phyloP scores from a whole-genome alignment of 1,140 invertebrate genomes.

The Drosophila trapezifrons region DNA sequence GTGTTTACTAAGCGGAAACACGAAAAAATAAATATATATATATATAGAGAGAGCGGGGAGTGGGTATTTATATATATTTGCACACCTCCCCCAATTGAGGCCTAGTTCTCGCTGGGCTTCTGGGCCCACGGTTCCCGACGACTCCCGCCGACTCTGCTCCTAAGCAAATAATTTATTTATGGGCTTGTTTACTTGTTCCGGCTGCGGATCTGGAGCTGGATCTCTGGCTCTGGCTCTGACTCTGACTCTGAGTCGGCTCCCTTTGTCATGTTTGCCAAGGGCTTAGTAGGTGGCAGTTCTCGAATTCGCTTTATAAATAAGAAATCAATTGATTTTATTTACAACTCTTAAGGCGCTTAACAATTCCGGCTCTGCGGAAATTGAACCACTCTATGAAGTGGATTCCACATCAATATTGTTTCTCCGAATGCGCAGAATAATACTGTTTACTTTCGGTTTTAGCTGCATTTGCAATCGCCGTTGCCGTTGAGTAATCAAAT shows the following conservation, averaged over 20 bases:
- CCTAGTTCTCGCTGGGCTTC: constrained; percentile 41
- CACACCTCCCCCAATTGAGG: constrained; percentile 48
- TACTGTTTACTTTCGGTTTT: constrained; percentile 51
- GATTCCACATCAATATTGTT: constrained; percentile 57
- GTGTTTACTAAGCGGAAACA: constrained; percentile 78
- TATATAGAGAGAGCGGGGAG: constrained; percentile 18
- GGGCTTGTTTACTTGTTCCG: constrained; percentile 75
- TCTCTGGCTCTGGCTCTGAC: constrained; percentile 7
- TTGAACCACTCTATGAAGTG: constrained; percentile 42
- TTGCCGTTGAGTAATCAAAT: constrained; percentile 38
- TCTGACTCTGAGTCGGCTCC: constrained; percentile 18
- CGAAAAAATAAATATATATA: constrained; percentile 44
- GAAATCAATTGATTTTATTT: constrained; percentile 81
- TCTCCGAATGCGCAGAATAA: constrained; percentile 27
- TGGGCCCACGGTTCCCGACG: neutral
- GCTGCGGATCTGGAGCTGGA: constrained; percentile 22
- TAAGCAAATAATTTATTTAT: constrained; percentile 81
- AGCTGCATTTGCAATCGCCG: constrained; percentile 25
- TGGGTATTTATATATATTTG: constrained; percentile 50
- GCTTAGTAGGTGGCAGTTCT: constrained; percentile 72
- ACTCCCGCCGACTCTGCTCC: constrained; percentile 25
- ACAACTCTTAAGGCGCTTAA: constrained; percentile 77
- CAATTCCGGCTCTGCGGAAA: constrained; percentile 52
- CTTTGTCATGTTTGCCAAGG: constrained; percentile 60
- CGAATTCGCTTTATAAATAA: constrained; percentile 75